Evolutionary conservation across 2,797 vertebrate genomes (phyloP).

Genomic region (Mormyrus hasselquistii): DNA sequence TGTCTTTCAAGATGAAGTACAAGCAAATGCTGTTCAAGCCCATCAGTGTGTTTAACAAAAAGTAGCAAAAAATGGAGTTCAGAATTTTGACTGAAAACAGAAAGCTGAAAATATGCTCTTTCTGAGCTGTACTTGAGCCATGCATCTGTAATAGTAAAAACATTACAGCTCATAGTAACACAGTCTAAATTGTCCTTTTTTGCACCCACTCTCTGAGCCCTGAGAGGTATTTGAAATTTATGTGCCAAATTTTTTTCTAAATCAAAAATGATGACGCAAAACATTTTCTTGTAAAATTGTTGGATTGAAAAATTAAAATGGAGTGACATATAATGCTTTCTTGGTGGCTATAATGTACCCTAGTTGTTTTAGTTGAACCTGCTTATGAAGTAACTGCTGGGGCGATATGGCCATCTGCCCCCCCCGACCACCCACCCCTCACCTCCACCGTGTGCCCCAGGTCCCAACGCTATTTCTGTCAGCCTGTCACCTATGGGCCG

Average conservation of each 20-base stretch:
- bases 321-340: not conserved
- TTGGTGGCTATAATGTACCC: not conserved
- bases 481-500: constrained; percentile 96
- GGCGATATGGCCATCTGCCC: not conserved
- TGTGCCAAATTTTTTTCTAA: not conserved
- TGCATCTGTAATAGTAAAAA: too few relatives aligned
- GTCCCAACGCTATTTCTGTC: constrained; percentile 96
- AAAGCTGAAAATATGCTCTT: too few relatives aligned
- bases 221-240: not conserved
- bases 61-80: too few relatives aligned
- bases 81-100: too few relatives aligned
- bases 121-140: too few relatives aligned
- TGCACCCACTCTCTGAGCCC: not conserved
- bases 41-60: too few relatives aligned
- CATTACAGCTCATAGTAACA: too few relatives aligned
- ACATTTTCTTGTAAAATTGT: not conserved
- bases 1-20: too few relatives aligned
- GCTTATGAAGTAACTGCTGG: not conserved
- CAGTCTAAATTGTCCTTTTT: too few relatives aligned
- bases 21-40: too few relatives aligned
- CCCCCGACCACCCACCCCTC: too few relatives aligned
- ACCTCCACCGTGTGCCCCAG: constrained; percentile 43
- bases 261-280: not conserved
- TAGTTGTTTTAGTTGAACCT: not conserved
- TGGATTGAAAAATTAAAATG: not conserved